Conservation (phyloP, 2,113 vertebrate species). For the Sinocyclocheilus anophthalmus region DNA sequence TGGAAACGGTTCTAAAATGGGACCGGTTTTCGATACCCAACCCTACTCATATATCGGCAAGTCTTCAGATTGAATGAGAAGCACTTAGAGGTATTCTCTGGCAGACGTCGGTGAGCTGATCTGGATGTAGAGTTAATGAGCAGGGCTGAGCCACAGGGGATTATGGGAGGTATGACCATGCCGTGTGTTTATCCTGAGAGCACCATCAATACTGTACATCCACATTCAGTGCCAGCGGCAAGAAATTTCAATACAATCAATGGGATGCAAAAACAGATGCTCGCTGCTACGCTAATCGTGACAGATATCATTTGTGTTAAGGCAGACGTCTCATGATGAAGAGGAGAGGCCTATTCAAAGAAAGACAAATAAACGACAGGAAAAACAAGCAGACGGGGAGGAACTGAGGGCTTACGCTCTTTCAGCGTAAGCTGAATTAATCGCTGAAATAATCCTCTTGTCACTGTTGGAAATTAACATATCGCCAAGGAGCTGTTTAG, state of each 20-base stretch:
- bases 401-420: constrained; percentile 30
- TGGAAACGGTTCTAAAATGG: too few species aligned
- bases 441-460: constrained; percentile 37
- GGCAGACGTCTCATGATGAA: constrained; percentile 24
- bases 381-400: neutral
- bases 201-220: neutral
- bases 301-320: constrained; percentile 18
- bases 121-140: neutral
- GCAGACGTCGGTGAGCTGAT: neutral
- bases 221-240: neutral
- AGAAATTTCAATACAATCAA: constrained; percentile 4
- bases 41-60: neutral
- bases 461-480: constrained; percentile 26
- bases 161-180: neutral
- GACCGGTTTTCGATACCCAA: too few species aligned
- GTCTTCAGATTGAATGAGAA: neutral
- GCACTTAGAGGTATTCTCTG: neutral
- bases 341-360: neutral
- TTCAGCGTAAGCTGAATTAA: constrained; percentile 23
- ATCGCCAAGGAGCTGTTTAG: neutral
- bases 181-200: constrained; percentile 2
- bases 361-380: constrained; percentile 31
- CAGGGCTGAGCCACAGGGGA: neutral
- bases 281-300: neutral
- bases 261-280: constrained; percentile 24